Evolutionary conservation across 2,888 invertebrate genomes (phyloP), one percentile per base, ranked within the genome.

Genomic region (Lagria hirta): DNA sequence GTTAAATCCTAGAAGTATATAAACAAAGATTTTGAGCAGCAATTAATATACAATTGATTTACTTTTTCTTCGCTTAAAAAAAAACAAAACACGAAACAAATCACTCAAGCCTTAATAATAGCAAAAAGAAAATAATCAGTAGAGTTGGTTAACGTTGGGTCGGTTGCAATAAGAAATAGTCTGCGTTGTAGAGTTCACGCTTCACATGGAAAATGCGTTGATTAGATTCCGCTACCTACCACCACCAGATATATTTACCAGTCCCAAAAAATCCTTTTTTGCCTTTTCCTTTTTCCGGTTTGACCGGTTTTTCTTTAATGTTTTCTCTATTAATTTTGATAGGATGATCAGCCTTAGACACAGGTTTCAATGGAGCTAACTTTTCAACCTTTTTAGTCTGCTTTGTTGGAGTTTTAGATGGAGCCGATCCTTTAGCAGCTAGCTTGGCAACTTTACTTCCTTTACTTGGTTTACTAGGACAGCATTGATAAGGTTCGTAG

Each of bases 401-500:
- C 28, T 74, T 76, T 63, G 72, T 72, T 55, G 74, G 77, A 33
- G 50, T 43, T 14, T 52, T 35, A 15, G 53, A 47, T 43, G 58
- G 54, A 29, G 32, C 36, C 12, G 32, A 14, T 27, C 48, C 53
- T 56, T 68, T 72, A 48, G 73, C 71, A 64, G 80, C 82, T 75
- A 81, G 82, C 78, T 86, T 88, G 74, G 86, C 84, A 73, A 86
- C 81, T 80, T 86, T 87, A 64, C 85, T 84, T 69, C 82, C 80
- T 72, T 82, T 83, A 72, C 81, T 81, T 73, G 84, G 82, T 80
- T 86, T 86, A 73, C 84, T 84, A 74, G 89, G 90, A 81, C 90
- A 91, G 83, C 90, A 90, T 80, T 89, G 89, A 83, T 87, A 91
- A 72, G 90, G 87, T 82, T 86, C 86, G 78, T 86, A 88, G 75